Percentiles rank a stretch among this genome's conserved stretches.
These are phyloP conservation scores for Drosophila suboccidentalis DNA, from an alignment of 2,888 invertebrate genomes.

Conservation along the genomic window DNA sequence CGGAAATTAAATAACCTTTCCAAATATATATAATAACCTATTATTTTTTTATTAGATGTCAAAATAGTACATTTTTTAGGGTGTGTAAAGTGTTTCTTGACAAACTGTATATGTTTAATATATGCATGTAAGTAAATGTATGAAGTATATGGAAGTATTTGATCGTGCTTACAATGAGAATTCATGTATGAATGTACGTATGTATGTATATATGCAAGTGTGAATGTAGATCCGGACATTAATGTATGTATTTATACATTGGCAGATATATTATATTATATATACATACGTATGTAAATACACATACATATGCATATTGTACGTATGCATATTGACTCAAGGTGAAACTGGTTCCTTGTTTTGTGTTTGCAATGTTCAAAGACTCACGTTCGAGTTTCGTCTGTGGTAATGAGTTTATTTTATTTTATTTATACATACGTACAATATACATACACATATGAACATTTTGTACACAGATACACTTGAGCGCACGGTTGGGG, in stretches of 20 bases:
- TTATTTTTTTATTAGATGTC: no score
- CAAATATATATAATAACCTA: no score
- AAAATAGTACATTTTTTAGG: no score
- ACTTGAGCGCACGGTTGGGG: constrained; percentile 25
- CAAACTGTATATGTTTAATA: not conserved
- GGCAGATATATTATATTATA: constrained; percentile 6
- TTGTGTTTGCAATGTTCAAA: constrained; percentile 76
- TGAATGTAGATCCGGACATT: constrained; percentile 36
- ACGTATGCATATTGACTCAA: constrained; percentile 61
- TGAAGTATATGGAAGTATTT: constrained; percentile 10
- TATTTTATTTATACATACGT: constrained; percentile 46
- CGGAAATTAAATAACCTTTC: no score
- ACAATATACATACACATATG: not conserved
- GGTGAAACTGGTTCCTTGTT: constrained; percentile 81
- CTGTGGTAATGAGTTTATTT: constrained; percentile 73
- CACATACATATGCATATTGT: constrained; percentile 27
- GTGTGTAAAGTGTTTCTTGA: no score
- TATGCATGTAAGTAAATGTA: constrained; percentile 5
- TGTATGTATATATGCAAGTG: not conserved
- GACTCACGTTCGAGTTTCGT: constrained; percentile 77
- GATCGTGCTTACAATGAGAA: constrained; percentile 18
- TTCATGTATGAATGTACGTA: not conserved
- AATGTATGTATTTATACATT: constrained; percentile 13
- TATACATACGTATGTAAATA: constrained; percentile 15
- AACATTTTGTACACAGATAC: constrained; percentile 32